Evolutionary conservation across 2,113 vertebrate species (phyloP).

Genomic region (Antechinus flavipes): DNA sequence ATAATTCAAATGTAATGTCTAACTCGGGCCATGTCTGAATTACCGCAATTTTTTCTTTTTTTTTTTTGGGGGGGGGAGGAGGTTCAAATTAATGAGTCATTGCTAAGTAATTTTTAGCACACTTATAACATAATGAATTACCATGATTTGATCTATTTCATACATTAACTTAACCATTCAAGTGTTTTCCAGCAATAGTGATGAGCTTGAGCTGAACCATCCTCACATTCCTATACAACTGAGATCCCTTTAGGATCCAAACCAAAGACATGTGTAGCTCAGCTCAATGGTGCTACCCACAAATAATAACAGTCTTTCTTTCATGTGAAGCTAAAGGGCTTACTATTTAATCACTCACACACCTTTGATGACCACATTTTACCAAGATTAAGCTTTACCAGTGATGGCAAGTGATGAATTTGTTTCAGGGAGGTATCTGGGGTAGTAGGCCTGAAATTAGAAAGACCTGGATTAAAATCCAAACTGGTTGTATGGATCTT

Average conservation of each 20-base stretch:
- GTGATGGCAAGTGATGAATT: not conserved
- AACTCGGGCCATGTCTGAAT: not conserved
- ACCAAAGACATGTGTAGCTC: not conserved
- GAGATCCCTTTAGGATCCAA: not conserved
- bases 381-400: not conserved
- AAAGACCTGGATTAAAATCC: not conserved
- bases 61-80: no score
- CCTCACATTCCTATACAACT: not conserved
- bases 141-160: not conserved
- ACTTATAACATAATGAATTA: not conserved
- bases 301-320: not conserved
- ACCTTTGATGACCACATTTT: not conserved
- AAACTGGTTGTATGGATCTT: not conserved
- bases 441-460: not conserved
- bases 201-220: not conserved
- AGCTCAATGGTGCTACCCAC: not conserved
- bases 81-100: no score
- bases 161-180: not conserved
- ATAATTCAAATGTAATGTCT: no score
- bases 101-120: not conserved
- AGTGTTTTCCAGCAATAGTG: not conserved
- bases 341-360: not conserved
- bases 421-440: not conserved
- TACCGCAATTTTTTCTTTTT: not conserved
- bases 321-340: not conserved